These are phyloP conservation scores for Chelonia mydas DNA, from an alignment of 2,797 vertebrate species.

Conservation along the genomic window DNA sequence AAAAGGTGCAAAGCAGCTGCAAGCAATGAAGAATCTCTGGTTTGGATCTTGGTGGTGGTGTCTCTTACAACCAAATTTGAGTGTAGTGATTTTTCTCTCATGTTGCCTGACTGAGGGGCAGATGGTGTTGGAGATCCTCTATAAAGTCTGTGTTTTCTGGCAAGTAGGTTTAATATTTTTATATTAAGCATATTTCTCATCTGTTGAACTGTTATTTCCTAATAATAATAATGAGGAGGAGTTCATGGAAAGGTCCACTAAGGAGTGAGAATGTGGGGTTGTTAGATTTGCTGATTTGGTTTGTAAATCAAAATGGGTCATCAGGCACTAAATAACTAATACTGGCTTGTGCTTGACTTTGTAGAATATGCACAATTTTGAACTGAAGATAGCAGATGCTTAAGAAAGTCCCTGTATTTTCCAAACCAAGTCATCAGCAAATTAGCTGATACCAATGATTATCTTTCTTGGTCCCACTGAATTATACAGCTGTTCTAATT, in stretches of 20 bases:
- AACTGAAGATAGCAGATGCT: background rate
- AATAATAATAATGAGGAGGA: background rate
- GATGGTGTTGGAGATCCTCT: background rate
- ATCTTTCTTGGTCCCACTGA: constrained; percentile 51
- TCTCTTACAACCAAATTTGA: background rate
- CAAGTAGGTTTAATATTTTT: background rate
- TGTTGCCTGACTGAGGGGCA: background rate
- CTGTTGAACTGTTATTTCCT: background rate
- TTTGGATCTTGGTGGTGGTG: background rate
- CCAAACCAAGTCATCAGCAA: constrained; percentile 33
- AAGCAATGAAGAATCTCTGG: background rate
- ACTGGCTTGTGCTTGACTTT: background rate
- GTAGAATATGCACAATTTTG: background rate
- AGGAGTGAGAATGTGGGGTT: background rate
- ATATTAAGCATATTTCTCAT: background rate
- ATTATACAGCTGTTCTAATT: constrained; percentile 59
- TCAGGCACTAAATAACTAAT: background rate
- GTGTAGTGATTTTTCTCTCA: background rate
- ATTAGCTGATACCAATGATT: constrained; percentile 47
- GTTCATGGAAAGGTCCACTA: background rate
- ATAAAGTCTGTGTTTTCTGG: background rate
- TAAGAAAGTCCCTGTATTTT: background rate
- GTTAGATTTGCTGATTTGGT: background rate
- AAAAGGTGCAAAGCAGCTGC: background rate
- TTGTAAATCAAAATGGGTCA: background rate